phyloP scores from a whole-genome alignment of 2,888 invertebrate species.

The Drosophila neutralis region DNA sequence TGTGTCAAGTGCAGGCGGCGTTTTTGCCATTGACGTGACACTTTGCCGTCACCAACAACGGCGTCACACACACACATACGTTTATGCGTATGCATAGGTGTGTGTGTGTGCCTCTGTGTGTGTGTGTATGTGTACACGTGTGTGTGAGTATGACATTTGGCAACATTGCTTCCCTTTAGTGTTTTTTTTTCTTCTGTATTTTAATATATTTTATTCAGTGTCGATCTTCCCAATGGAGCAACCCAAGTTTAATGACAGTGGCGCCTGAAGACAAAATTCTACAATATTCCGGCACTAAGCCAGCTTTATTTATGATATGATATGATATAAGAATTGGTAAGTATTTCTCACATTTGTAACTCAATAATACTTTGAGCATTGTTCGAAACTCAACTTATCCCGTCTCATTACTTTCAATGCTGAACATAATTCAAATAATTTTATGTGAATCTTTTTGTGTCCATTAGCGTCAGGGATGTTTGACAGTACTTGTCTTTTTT shows the following conservation, averaged over 20 bases:
- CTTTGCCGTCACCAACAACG: constrained; percentile 47
- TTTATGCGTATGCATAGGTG: not conserved
- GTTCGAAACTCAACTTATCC: not conserved
- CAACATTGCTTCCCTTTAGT: constrained; percentile 41
- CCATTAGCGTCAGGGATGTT: not conserved
- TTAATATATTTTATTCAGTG: constrained; percentile 10
- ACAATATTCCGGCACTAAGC: not conserved
- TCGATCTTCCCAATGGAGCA: not conserved
- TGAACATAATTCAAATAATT: not conserved
- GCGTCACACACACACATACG: constrained; percentile 9
- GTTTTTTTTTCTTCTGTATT: constrained; percentile 18
- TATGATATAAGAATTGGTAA: too few species aligned
- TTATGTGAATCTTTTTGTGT: not conserved
- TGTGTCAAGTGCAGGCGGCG: constrained; percentile 76
- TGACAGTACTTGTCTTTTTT: constrained; percentile 3
- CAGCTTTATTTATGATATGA: too few species aligned
- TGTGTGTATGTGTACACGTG: constrained; percentile 11
- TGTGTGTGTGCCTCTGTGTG: constrained; percentile 6
- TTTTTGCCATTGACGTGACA: constrained; percentile 77
- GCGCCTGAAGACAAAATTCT: not conserved
- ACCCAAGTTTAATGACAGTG: not conserved
- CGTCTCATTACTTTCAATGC: not conserved
- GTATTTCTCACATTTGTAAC: not conserved
- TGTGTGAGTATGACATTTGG: constrained; percentile 46
- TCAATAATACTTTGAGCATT: not conserved